Evolutionary conservation across 2,113 vertebrate species (phyloP).

Genomic region (Brienomyrus brachyistius): DNA sequence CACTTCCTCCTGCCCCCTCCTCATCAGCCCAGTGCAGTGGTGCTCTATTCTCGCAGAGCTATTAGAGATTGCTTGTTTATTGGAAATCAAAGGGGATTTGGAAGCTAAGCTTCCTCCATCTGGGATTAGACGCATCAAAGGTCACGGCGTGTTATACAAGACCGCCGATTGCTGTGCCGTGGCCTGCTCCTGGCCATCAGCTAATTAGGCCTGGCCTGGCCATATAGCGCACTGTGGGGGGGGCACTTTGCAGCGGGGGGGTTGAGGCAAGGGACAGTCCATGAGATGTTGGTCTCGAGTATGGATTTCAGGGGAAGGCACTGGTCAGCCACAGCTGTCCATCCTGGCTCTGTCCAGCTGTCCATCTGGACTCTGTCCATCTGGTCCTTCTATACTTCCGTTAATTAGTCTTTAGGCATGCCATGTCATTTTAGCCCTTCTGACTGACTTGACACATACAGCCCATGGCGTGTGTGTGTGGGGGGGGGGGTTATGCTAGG

Average conservation of each 20-base stretch:
- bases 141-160: conserved; percentile 54
- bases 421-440: background rate
- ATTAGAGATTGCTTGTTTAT: conserved; percentile 61
- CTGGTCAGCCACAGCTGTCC: background rate
- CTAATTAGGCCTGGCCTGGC: background rate
- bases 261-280: background rate
- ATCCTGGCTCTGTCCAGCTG: background rate
- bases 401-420: background rate
- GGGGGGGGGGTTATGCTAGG: background rate
- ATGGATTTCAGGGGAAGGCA: background rate
- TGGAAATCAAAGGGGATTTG: conserved; percentile 71
- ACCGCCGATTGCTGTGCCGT: conserved; percentile 25
- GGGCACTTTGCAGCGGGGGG: background rate
- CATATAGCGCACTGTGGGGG: background rate
- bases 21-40: background rate
- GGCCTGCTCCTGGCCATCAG: background rate
- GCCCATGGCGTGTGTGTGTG: background rate
- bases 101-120: conserved; percentile 46
- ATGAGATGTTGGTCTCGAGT: background rate
- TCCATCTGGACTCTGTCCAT: too few species aligned
- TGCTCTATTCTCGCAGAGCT: conserved; percentile 39
- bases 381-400: background rate
- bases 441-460: background rate
- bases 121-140: conserved; percentile 40
- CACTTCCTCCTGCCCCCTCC: background rate